Percentiles rank a stretch among this genome's conserved stretches.
phyloP scores from a whole-genome alignment of 2,113 vertebrate species.

The Bubo bubo region DNA sequence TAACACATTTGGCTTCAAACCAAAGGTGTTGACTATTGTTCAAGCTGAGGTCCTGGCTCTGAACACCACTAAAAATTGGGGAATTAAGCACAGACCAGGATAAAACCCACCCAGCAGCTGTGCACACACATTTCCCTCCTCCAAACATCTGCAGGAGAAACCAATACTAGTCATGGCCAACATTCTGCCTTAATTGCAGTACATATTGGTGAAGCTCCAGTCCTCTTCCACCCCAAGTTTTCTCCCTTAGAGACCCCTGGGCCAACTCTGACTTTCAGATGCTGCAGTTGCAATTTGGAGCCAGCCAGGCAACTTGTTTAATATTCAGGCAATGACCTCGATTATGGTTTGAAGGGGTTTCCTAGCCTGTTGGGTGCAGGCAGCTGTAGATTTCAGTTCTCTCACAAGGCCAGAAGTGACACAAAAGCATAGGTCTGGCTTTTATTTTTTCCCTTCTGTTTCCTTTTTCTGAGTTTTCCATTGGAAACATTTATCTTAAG shows the following conservation, averaged over 20 bases:
- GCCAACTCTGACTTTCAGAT: background rate
- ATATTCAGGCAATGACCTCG: accelerated
- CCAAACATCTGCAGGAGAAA: background rate
- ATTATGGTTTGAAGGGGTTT: background rate
- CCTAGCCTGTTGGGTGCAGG: background rate
- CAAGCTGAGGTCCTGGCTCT: background rate
- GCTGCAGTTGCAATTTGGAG: background rate
- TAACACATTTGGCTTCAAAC: background rate
- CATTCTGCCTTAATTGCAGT: background rate
- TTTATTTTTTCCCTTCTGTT: background rate
- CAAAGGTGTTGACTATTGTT: background rate
- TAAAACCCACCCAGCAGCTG: background rate
- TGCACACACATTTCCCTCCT: background rate
- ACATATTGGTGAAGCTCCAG: background rate
- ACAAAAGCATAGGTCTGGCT: background rate
- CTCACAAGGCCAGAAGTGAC: background rate
- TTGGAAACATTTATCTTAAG: background rate
- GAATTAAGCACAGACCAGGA: background rate
- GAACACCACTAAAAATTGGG: background rate
- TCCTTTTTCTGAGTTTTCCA: background rate
- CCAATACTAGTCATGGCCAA: accelerated
- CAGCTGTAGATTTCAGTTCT: background rate
- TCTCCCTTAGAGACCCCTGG: background rate
- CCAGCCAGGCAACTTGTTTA: background rate
- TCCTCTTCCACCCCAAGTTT: background rate